Base-by-base conservation (phyloP, 1,140 invertebrate genomes). In the Drosophila ironensis region DNA sequence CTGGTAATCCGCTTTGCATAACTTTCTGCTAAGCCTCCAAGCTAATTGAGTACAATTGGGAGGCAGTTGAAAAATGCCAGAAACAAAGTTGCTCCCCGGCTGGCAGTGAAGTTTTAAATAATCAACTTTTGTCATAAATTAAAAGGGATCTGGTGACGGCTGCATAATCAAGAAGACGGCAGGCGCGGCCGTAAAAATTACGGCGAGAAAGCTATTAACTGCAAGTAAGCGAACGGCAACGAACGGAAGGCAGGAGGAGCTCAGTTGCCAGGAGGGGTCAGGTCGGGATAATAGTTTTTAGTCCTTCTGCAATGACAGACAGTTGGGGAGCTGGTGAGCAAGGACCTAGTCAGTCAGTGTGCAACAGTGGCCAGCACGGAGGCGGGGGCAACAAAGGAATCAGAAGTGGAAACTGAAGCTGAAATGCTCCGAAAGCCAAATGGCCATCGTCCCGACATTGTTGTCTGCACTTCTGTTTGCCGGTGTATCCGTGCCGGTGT, bases 81-180 rank as follows among this genome's bases (percentile, higher is more conserved):
- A 28, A 20, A 22, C 35, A 42, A 66, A 66, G 45, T 41, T 64
- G 3, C 0, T 27, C 8, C 12, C 60, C 59, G 37, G 61, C 38
- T 50, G 44, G 9, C 16, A 70, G 41, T 68, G 42, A 46, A 70
- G 44, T 47, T 59, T 70, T 50, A 59, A 69, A 70, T 59, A 70
- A 59, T 70, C 52, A 70, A 70, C 66, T 72, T 71, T 71, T 72
- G 42, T 63, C 68, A 72, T 72, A 72, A 72, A 72, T 72, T 72
- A 72, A 70, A 59, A 70, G 40, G n/a, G 68, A 72, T 40, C 44
- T 68, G 48, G 61, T 42, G 52, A 35, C 45, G 51, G 67, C 45
- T 59, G 64, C 28, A 71, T 71, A 71, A 71, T 71, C 68, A 72
- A 52, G 46, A 16, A 52, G 24, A 41, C 17, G 42, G 25, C 67